A percentile compares a stretch with the other conserved stretches of the same genome.
Evolutionary conservation across 30 jellyfish, hydroid and myxozoan genomes (phyloP).

Genomic region (Aurelia sp.): DNA sequence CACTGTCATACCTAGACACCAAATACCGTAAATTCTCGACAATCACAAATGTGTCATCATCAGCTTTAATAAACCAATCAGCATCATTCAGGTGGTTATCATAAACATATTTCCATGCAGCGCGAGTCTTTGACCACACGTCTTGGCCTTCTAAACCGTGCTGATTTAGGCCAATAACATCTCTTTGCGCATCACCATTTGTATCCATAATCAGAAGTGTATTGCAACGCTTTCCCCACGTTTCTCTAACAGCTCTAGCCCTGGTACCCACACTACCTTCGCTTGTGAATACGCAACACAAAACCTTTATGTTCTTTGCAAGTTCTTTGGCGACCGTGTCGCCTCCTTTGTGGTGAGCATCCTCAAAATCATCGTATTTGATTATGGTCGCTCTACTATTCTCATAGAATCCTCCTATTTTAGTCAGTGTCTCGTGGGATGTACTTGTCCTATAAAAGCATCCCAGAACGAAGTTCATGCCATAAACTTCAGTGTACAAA

Average conservation of each 20-base stretch:
- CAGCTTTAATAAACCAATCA: constrained; percentile 97
- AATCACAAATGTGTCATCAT: constrained; percentile 91
- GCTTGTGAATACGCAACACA: constrained; percentile 93
- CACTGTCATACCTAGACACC: constrained; percentile 62
- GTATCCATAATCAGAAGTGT: constrained; percentile 82
- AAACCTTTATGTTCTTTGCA: constrained; percentile 65
- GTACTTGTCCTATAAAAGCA: constrained; percentile 5
- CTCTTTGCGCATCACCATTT: constrained; percentile 61
- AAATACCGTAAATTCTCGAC: constrained; percentile 86
- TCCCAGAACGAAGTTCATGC: constrained; percentile 27
- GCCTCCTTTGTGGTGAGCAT: constrained; percentile 70
- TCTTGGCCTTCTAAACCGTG: constrained; percentile 75
- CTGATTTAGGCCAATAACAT: constrained; percentile 83
- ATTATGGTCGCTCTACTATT: constrained; percentile 8
- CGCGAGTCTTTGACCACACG: constrained; percentile 94
- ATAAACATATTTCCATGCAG: constrained; percentile 94
- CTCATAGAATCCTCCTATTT: background rate
- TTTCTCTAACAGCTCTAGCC: constrained; percentile 88
- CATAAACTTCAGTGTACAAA: constrained; percentile 18
- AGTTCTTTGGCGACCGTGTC: constrained; percentile 74
- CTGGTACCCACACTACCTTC: constrained; percentile 64
- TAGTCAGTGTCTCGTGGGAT: background rate
- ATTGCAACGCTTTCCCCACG: constrained; percentile 98
- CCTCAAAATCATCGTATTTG: constrained; percentile 29
- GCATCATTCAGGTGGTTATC: constrained; percentile 85